These are phyloP conservation scores for Drosophila biarmipes DNA, from an alignment of 1,140 invertebrate genomes.

Conservation along the genomic window DNA sequence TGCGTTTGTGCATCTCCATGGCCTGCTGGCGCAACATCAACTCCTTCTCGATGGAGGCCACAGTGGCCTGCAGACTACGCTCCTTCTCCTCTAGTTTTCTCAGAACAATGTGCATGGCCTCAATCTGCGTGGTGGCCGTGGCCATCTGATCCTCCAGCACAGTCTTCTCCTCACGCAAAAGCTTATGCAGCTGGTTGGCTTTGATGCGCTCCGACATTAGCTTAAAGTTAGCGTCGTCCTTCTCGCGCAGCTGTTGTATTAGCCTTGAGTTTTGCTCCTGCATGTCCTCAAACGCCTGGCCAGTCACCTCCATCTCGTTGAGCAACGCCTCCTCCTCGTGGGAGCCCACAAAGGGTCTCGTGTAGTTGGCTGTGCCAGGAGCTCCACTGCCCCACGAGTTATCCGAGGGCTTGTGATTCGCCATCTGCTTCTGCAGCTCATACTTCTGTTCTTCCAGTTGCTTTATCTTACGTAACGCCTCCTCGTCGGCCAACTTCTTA, in stretches of 20 bases:
- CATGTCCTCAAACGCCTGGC: slow-evolving; percentile 99
- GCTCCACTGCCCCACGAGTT: slow-evolving; percentile 85
- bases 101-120: slow-evolving; percentile 97
- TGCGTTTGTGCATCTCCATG: slow-evolving; percentile 99
- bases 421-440: slow-evolving; percentile 92
- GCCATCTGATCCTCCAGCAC: slow-evolving; percentile 86
- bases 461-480: slow-evolving; percentile 97
- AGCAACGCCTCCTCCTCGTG: slow-evolving; percentile 97
- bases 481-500: slow-evolving; percentile 97
- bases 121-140: slow-evolving; percentile 96
- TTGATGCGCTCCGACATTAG: slow-evolving; percentile 99
- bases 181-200: slow-evolving; percentile 97
- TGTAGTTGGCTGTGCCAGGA: slow-evolving; percentile 64
- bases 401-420: slow-evolving; percentile 92
- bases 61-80: slow-evolving; percentile 94
- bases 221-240: slow-evolving; percentile 99
- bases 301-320: slow-evolving; percentile 99
- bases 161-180: slow-evolving; percentile 93
- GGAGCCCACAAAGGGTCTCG: slow-evolving; percentile 88
- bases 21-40: slow-evolving; percentile 94
- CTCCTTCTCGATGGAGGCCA: slow-evolving; percentile 98
- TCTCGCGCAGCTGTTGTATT: slow-evolving; percentile 98
- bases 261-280: slow-evolving; percentile 99
- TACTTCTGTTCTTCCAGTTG: slow-evolving; percentile 96
- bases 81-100: slow-evolving; percentile 99